Percentiles rank a stretch among this genome's conserved stretches.
Evolutionary conservation across 2,888 invertebrate species (phyloP).

Genomic region (Linnaemya tessellans): DNA sequence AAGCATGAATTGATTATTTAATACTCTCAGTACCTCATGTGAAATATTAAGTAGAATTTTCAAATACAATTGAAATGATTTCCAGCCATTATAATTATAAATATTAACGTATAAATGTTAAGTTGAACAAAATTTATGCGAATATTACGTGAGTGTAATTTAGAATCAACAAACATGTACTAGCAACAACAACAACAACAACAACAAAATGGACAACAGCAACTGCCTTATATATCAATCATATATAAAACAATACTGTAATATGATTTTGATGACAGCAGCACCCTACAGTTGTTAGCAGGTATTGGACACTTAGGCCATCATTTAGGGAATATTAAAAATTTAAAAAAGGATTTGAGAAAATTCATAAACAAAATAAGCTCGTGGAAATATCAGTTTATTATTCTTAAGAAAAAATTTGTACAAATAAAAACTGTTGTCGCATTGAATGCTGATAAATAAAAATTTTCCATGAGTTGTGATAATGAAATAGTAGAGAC

Average conservation of each 20-base stretch:
- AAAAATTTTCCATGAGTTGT: no score
- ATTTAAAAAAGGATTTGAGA: not conserved
- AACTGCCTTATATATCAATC: slow-evolving; percentile 55
- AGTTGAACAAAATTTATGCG: slow-evolving; percentile 63
- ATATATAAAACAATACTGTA: slow-evolving; percentile 10
- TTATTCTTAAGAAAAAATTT: no score
- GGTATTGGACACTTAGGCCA: not conserved
- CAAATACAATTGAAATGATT: slow-evolving; percentile 55
- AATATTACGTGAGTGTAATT: slow-evolving; percentile 65
- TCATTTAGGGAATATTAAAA: not conserved
- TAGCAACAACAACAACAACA: slow-evolving; percentile 2
- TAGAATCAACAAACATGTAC: slow-evolving; percentile 45
- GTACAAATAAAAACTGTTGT: no score
- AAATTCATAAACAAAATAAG: no score
- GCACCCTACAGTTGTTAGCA: slow-evolving; percentile 5
- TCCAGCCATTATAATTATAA: slow-evolving; percentile 62
- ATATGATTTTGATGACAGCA: slow-evolving; percentile 39
- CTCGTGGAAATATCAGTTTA: no score
- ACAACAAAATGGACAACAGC: not conserved
- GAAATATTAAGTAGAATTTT: slow-evolving; percentile 45
- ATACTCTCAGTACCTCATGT: slow-evolving; percentile 9
- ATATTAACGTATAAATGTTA: slow-evolving; percentile 59
- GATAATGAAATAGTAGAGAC: no score
- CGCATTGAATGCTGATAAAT: no score
- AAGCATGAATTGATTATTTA: slow-evolving; percentile 51